Conservation (phyloP, 2,797 vertebrate species). For the Enteromius thamalakanensis region DNA sequence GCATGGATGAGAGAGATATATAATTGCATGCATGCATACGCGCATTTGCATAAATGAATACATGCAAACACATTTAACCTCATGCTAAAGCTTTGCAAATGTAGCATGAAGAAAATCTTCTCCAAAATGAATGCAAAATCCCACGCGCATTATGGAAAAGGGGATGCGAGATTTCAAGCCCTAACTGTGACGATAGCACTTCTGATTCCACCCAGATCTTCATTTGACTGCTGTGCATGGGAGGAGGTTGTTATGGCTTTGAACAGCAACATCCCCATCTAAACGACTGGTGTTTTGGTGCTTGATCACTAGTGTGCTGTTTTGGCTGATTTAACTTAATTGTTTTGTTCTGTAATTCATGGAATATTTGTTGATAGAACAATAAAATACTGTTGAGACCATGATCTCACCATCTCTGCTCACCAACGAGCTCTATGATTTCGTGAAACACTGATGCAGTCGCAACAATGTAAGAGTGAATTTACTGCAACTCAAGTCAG, state of each 20-base stretch:
- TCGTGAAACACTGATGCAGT: background rate
- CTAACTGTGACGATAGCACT: background rate
- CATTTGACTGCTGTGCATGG: conserved; percentile 6
- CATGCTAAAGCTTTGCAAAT: conserved; percentile 23
- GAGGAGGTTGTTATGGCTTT: conserved; percentile 31
- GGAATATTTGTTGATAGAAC: background rate
- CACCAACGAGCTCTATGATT: background rate
- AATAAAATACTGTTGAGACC: background rate
- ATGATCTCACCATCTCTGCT: background rate
- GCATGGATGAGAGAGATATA: background rate
- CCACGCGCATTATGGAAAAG: conserved; percentile 2
- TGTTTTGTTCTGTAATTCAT: conserved; percentile 20
- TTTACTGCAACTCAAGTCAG: background rate
- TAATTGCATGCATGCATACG: conserved; percentile 22
- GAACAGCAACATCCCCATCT: background rate
- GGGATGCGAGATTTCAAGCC: background rate
- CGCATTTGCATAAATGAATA: conserved; percentile 33
- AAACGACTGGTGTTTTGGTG: background rate
- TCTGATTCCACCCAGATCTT: conserved; percentile 2
- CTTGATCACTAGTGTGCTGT: conserved; percentile 14
- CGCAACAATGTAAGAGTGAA: background rate
- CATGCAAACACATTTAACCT: conserved; percentile 6
- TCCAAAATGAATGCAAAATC: conserved; percentile 19
- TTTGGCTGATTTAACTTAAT: conserved; percentile 16
- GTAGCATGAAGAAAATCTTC: conserved; percentile 6